A percentile compares a stretch with the other conserved stretches of the same genome.
phyloP scores from a whole-genome alignment of 1,140 invertebrate genomes.

The Scylla paramamosain region DNA sequence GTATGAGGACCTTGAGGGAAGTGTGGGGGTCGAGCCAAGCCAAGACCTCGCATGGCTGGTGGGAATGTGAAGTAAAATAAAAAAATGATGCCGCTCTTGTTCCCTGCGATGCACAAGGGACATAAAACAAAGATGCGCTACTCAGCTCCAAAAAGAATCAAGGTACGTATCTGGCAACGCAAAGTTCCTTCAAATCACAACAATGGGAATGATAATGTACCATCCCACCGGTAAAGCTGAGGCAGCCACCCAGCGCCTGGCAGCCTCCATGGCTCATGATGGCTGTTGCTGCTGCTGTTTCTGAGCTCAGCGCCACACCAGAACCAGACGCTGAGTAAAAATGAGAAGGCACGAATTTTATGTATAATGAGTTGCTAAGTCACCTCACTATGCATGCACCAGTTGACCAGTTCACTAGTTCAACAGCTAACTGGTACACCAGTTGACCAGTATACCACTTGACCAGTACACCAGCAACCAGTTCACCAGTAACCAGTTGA shows the following conservation, averaged over 20 bases:
- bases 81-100: neutral
- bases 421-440: neutral
- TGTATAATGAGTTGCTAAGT: conserved; percentile 10
- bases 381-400: neutral
- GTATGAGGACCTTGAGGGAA: neutral
- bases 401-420: neutral
- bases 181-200: conserved; percentile 36
- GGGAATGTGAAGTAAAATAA: conserved; percentile 53
- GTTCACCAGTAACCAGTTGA: neutral
- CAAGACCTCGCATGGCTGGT: neutral
- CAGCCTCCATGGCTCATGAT: neutral
- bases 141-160: no score
- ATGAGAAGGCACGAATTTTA: conserved; percentile 72
- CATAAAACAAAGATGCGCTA: neutral
- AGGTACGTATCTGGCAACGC: conserved; percentile 33
- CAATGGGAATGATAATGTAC: conserved; percentile 68
- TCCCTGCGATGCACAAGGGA: neutral
- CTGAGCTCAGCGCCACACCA: neutral
- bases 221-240: conserved; percentile 51
- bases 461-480: neutral
- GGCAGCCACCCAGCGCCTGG: neutral
- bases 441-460: no score
- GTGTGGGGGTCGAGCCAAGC: neutral
- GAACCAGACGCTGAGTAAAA: conserved; percentile 46
- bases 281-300: neutral